phyloP scores from a whole-genome alignment of 2,797 vertebrate species.

The Bovichtus variegatus region DNA sequence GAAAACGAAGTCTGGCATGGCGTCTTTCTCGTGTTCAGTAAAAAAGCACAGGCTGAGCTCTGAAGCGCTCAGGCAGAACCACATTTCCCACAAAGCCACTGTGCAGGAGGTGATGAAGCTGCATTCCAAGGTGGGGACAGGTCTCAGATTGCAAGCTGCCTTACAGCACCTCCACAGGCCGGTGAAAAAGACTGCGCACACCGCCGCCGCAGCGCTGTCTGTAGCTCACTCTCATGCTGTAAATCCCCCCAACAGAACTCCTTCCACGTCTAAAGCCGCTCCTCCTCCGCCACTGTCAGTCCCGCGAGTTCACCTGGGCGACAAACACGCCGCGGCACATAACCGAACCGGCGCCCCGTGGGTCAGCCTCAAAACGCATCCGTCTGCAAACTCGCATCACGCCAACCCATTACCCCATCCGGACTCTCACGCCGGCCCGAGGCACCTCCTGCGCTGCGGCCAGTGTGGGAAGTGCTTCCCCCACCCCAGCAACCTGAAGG shows the following conservation, averaged over 20 bases:
- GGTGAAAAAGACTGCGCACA: slow-evolving; percentile 60
- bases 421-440: slow-evolving; percentile 39
- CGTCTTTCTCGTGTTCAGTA: slow-evolving; percentile 43
- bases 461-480: slow-evolving; percentile 86
- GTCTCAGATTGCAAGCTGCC: slow-evolving; percentile 57
- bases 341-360: slow-evolving; percentile 55
- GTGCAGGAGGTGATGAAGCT: slow-evolving; percentile 62
- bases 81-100: slow-evolving; percentile 55
- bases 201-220: slow-evolving; percentile 36
- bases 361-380: slow-evolving; percentile 68
- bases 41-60: slow-evolving; percentile 54
- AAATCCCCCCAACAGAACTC: slow-evolving; percentile 62
- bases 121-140: slow-evolving; percentile 62
- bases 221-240: slow-evolving; percentile 47
- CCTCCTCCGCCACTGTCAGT: slow-evolving; percentile 47
- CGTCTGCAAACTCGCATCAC: slow-evolving; percentile 55
- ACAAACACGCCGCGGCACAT: slow-evolving; percentile 58
- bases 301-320: slow-evolving; percentile 58
- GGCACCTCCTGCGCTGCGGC: slow-evolving; percentile 75
- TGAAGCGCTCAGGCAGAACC: slow-evolving; percentile 53
- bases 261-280: slow-evolving; percentile 70
- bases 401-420: slow-evolving; percentile 31
- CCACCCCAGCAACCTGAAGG: slow-evolving; percentile 85
- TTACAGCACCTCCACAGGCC: slow-evolving; percentile 72
- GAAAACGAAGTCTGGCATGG: slow-evolving; percentile 37